Percentiles rank a stretch among this genome's conserved stretches.
Evolutionary conservation across 2,797 vertebrate species (phyloP).

Genomic region (Phoeniculus purpureus): DNA sequence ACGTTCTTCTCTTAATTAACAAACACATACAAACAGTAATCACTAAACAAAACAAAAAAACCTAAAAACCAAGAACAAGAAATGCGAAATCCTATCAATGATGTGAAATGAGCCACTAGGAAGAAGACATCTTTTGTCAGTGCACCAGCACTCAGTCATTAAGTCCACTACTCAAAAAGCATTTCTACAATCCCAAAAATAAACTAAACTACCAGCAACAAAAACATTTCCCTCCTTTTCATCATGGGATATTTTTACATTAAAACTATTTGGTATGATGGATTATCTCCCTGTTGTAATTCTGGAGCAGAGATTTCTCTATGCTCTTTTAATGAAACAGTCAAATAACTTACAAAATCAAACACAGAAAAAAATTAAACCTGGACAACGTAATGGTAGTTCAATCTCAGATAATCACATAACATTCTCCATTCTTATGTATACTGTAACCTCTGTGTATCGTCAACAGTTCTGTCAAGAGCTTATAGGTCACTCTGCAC

Average conservation of each 20-base stretch:
- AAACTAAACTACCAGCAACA: background rate
- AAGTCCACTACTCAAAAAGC: background rate
- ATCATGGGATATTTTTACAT: background rate
- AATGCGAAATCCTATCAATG: background rate
- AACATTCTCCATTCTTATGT: background rate
- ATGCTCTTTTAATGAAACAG: background rate
- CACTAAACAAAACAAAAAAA: background rate
- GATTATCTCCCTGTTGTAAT: rapidly evolving
- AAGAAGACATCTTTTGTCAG: background rate
- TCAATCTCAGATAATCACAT: background rate
- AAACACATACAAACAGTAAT: background rate
- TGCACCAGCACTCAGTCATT: background rate
- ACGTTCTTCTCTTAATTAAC: background rate
- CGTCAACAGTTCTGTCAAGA: background rate
- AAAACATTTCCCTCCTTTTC: background rate
- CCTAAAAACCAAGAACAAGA: background rate
- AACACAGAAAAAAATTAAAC: background rate
- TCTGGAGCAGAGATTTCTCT: background rate
- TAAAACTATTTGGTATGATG: background rate
- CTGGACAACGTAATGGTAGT: background rate
- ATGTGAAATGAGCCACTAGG: background rate
- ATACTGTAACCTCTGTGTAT: background rate
- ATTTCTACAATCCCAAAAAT: background rate
- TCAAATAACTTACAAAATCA: background rate
- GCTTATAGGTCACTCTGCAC: background rate